Evolutionary conservation across 2,888 invertebrate species (phyloP).

Genomic region (Sylvicola cinctus): DNA sequence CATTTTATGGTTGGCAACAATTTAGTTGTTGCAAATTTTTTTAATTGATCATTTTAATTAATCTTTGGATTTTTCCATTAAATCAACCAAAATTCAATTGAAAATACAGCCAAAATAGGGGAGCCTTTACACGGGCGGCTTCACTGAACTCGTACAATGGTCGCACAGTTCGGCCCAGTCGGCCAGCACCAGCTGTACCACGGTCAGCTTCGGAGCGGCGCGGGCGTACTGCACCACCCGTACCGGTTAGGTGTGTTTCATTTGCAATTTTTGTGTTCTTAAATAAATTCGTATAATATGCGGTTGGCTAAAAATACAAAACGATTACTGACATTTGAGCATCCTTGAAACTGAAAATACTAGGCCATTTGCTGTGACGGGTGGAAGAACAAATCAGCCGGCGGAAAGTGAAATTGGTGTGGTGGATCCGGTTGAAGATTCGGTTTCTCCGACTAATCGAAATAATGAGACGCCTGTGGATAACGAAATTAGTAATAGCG

Average conservation of each 20-base stretch:
- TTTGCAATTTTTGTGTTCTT: background rate
- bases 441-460: too few relatives aligned
- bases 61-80: background rate
- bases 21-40: too few relatives aligned
- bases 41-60: background rate
- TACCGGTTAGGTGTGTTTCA: constrained; percentile 7
- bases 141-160: constrained; percentile 4
- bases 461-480: background rate
- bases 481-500: constrained; percentile 1
- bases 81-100: background rate
- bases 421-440: too few relatives aligned
- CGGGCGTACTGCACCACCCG: constrained; percentile 8
- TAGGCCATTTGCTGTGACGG: too few relatives aligned
- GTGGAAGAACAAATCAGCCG: too few relatives aligned
- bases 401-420: too few relatives aligned
- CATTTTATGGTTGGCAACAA: too few relatives aligned
- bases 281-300: too few relatives aligned
- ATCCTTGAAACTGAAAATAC: too few relatives aligned
- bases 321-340: too few relatives aligned
- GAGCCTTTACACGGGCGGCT: background rate
- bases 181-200: constrained; percentile 7
- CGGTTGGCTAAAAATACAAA: too few relatives aligned
- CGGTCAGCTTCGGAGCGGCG: constrained; percentile 1
- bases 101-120: background rate
- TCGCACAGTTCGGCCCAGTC: constrained; percentile 7